These are phyloP conservation scores for Merluccius polli DNA, from an alignment of 2,797 vertebrate species.

Conservation along the genomic window DNA sequence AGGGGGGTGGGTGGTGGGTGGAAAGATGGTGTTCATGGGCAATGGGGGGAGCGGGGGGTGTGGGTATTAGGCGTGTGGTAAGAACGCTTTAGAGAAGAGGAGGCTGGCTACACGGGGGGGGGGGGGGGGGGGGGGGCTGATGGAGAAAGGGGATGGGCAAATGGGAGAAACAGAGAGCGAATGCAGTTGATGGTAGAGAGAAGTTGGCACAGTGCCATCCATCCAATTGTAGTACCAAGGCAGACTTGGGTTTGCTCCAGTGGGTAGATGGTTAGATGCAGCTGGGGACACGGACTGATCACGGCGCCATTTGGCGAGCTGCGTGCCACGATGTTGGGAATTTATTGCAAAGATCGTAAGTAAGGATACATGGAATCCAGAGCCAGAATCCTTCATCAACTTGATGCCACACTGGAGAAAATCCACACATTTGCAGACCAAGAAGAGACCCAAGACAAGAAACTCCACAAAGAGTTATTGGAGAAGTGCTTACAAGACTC, in stretches of 20 bases:
- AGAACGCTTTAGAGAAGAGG: conserved; percentile 64
- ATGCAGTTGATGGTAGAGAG: conserved; percentile 91
- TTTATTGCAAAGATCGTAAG: conserved; percentile 32
- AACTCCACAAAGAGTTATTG: conserved; percentile 17
- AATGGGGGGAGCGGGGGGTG: conserved; percentile 51
- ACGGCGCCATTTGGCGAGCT: conserved; percentile 62
- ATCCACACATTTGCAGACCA: conserved; percentile 38
- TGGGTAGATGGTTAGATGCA: conserved; percentile 82
- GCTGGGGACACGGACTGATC: conserved; percentile 65
- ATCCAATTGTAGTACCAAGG: conserved; percentile 96
- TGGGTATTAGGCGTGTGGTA: conserved; percentile 70
- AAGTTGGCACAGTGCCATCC: conserved; percentile 99
- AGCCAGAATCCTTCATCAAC: neutral
- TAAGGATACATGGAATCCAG: conserved; percentile 23
- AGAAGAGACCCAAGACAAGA: conserved; percentile 34
- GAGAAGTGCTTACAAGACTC: conserved; percentile 20
- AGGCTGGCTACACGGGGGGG: conserved; percentile 37
- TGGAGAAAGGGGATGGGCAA: conserved; percentile 85
- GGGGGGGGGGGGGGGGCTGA: conserved; percentile 56
- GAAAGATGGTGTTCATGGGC: conserved; percentile 62
- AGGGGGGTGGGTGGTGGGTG: conserved; percentile 54
- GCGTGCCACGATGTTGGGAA: conserved; percentile 22
- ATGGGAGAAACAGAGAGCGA: conserved; percentile 89
- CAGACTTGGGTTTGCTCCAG: conserved; percentile 78
- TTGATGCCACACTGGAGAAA: neutral